Percentiles rank a stretch among this genome's conserved stretches.
Evolutionary conservation across 2,797 vertebrate species (phyloP).

Genomic region (Thaleichthys pacificus): DNA sequence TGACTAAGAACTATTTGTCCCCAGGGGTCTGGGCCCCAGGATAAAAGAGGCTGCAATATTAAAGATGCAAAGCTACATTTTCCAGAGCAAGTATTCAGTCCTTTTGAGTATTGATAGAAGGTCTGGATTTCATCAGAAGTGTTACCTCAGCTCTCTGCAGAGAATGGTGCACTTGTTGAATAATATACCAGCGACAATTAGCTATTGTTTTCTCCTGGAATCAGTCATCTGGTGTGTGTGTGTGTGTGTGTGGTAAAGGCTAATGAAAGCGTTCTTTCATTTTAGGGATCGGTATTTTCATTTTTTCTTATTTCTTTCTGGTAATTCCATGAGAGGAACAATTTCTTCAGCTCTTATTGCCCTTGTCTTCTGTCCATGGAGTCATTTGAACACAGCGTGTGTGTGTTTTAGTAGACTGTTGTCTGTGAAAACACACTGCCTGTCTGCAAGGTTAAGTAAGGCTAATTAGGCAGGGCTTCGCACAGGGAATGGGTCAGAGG

Average conservation of each 20-base stretch:
- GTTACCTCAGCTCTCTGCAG: constrained; percentile 15
- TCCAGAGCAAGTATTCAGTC: constrained; percentile 66
- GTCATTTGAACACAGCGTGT: constrained; percentile 15
- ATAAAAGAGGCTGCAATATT: constrained; percentile 66
- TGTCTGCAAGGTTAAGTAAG: constrained; percentile 48
- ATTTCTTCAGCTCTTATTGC: constrained; percentile 26
- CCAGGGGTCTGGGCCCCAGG: constrained; percentile 55
- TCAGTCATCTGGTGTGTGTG: constrained; percentile 24
- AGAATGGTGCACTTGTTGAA: constrained; percentile 43
- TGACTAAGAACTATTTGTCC: constrained; percentile 58
- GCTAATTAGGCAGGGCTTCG: constrained; percentile 56
- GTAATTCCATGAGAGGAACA: constrained; percentile 19
- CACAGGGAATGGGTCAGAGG: constrained; percentile 36
- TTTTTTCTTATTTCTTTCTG: constrained; percentile 9
- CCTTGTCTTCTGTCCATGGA: background rate
- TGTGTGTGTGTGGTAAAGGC: constrained; percentile 13
- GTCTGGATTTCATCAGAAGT: constrained; percentile 65
- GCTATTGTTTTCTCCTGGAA: constrained; percentile 48
- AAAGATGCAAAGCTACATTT: constrained; percentile 67
- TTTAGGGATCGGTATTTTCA: constrained; percentile 23
- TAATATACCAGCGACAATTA: constrained; percentile 47
- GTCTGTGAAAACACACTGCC: constrained; percentile 30
- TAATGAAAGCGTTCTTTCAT: constrained; percentile 49
- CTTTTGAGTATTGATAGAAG: constrained; percentile 45
- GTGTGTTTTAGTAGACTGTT: constrained; percentile 11